These are phyloP conservation scores for Phaedon cochleariae DNA, from an alignment of 2,888 invertebrate genomes.

Conservation along the genomic window DNA sequence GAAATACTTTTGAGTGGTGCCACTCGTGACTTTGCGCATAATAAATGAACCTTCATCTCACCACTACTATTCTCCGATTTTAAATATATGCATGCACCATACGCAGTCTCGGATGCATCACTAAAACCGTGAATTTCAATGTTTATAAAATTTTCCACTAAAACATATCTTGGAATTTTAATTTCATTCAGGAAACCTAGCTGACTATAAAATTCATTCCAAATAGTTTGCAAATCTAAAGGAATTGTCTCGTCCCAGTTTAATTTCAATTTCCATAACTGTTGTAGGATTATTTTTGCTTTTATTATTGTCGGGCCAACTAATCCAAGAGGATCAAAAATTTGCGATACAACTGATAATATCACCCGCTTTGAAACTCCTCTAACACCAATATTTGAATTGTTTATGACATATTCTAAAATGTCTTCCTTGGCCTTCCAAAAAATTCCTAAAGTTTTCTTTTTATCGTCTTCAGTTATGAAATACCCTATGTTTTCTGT, in stretches of 20 bases:
- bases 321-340: constrained; percentile 30
- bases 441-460: constrained; percentile 16
- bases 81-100: no score
- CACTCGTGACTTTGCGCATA: no score
- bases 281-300: constrained; percentile 24
- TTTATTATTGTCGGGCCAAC: constrained; percentile 20
- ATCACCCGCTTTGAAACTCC: not conserved
- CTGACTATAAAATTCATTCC: constrained; percentile 10
- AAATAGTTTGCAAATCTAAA: not conserved
- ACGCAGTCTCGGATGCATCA: not conserved
- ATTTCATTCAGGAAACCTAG: constrained; percentile 3
- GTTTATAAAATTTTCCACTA: not conserved
- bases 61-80: not conserved
- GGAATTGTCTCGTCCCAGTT: constrained; percentile 21
- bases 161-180: not conserved
- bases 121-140: not conserved
- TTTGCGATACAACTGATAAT: constrained; percentile 12
- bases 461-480: constrained; percentile 8
- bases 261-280: constrained; percentile 28
- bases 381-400: not conserved
- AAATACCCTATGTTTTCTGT: not conserved
- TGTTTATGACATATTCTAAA: not conserved
- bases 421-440: constrained; percentile 7
- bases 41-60: no score
- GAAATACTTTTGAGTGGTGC: no score